phyloP scores from a whole-genome alignment of 2,888 invertebrate genomes.

The Heliconius hortense region DNA sequence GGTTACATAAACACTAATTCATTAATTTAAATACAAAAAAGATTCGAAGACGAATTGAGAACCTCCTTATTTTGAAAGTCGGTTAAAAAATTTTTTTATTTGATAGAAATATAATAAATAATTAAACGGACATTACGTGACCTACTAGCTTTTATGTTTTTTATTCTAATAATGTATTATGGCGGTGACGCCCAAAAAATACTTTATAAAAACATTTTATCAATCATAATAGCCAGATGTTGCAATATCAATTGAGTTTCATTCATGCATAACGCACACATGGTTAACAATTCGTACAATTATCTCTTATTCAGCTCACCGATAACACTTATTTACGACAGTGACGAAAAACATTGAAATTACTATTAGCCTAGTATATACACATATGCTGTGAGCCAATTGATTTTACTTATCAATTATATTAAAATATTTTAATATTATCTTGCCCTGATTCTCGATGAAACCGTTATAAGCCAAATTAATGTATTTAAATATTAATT shows the following conservation, averaged over 20 bases:
- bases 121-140: not conserved
- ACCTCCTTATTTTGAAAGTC: too few relatives aligned
- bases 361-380: slow-evolving; percentile 20
- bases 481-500: not conserved
- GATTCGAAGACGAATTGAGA: too few relatives aligned
- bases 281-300: slow-evolving; percentile 57
- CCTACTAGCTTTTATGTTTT: not conserved
- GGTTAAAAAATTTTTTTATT: too few relatives aligned
- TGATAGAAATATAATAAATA: not conserved
- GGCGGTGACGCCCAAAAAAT: not conserved
- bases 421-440: not conserved
- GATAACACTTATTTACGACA: slow-evolving; percentile 47
- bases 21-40: not conserved
- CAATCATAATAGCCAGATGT: slow-evolving; percentile 59
- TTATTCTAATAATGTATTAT: not conserved
- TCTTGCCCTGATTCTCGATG: slow-evolving; percentile 3
- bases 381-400: slow-evolving; percentile 29
- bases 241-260: slow-evolving; percentile 47
- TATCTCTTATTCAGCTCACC: slow-evolving; percentile 50
- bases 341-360: slow-evolving; percentile 44
- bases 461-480: not conserved
- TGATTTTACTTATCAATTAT: slow-evolving; percentile 29
- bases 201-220: slow-evolving; percentile 45
- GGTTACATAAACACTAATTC: not conserved
- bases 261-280: slow-evolving; percentile 56